Evolutionary conservation across 1,140 invertebrate species (phyloP), one percentile per base, ranked within the genome.

Genomic region (Liolophura sinensis): DNA sequence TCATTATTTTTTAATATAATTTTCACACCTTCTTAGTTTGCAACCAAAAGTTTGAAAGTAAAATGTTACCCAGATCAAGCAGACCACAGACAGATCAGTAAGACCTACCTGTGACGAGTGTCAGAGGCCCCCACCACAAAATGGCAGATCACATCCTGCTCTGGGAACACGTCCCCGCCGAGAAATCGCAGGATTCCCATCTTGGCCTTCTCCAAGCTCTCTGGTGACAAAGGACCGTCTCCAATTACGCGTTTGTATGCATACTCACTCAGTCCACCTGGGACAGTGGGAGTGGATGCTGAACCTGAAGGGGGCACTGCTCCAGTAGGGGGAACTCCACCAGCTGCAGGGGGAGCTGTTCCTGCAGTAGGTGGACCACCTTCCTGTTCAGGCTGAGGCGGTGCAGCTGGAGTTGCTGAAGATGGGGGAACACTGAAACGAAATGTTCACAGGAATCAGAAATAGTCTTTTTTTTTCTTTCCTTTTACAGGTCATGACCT

Each of bases 121-220:
- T 97, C 95, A 0, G 94, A 90, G 12, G 92, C 91, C 16, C 92
- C 93, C 15, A 96, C 88, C 18, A 96, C 90, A 61, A 95, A 86
- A 69, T 93, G 91, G 64, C 91, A 85, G 22, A 94, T 87, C 52
- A 92, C 89, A 64, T 94, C 92, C 16, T 88, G 85, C 69, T 92
- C 90, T 18, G 88, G 86, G 69, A 95, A 92, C 18, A 93, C 87
- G 61, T 92, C 92, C 69, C 88, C 88, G 46, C 88, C 88, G 54
- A 96, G 84, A 75, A 96, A 94, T 74, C 92, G 93, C 3, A 95
- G 88, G 65, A 96, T 90, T 56, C 91, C 91, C 64, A 92, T 78
- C 82, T 94, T 94, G 12, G 89, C 87, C 85, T 91, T 89, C 84
- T 96, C 93, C 56, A 96, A 84, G 77, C 93, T 89, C 74, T 95